Evolutionary conservation across 2,113 vertebrate genomes (phyloP).

Genomic region (Oxyura jamaicensis): DNA sequence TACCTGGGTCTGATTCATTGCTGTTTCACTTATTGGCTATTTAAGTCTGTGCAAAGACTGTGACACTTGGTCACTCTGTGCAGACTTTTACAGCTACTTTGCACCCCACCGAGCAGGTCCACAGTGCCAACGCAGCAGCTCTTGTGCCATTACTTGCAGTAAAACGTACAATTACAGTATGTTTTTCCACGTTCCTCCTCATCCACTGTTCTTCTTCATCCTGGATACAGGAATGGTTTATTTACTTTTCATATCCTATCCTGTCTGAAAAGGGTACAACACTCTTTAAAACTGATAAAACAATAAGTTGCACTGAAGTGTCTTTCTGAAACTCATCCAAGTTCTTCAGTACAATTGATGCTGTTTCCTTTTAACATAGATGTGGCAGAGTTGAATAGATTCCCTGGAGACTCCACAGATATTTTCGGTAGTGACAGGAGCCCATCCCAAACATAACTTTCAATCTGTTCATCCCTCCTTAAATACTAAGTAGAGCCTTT

Average conservation of each 20-base stretch:
- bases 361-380: conserved; percentile 36
- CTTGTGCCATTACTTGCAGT: background rate
- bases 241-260: background rate
- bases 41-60: background rate
- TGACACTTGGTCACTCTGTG: background rate
- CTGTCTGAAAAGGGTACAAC: background rate
- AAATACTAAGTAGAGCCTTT: conserved; percentile 21
- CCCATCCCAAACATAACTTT: conserved; percentile 53
- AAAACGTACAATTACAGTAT: background rate
- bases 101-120: background rate
- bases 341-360: background rate
- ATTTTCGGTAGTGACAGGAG: conserved; percentile 48
- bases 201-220: background rate
- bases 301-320: background rate
- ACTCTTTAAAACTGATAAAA: conserved; percentile 9
- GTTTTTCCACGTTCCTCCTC: background rate
- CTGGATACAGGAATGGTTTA: background rate
- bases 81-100: background rate
- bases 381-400: conserved; percentile 7
- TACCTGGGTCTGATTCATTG: background rate
- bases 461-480: conserved; percentile 49
- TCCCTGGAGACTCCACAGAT: conserved; percentile 22
- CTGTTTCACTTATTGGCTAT: background rate
- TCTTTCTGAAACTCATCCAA: conserved; percentile 44
- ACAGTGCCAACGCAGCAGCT: background rate